Conservation (phyloP, 2,888 invertebrate genomes). For the Euplexia lucipara region DNA sequence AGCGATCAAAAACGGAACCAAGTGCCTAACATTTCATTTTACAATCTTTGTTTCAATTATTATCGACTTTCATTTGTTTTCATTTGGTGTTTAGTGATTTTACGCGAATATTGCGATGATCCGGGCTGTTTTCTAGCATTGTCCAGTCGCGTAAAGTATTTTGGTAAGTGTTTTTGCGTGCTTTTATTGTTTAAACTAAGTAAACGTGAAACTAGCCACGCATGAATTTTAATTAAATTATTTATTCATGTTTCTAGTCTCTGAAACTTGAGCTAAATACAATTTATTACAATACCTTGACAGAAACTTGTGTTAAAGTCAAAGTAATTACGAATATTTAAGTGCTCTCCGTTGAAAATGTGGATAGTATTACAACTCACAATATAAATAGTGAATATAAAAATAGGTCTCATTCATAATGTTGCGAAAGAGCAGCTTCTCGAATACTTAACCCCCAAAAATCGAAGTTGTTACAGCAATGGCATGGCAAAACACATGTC, state of each 20-base stretch:
- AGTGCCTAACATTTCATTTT: constrained; percentile 77
- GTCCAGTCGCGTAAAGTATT: constrained; percentile 82
- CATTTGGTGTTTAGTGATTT: constrained; percentile 78
- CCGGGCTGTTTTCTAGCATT: constrained; percentile 90
- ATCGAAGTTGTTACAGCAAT: constrained; percentile 6
- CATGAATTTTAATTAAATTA: constrained; percentile 27
- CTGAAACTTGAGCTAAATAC: neutral
- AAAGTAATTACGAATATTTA: neutral
- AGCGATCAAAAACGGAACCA: constrained; percentile 74
- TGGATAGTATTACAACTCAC: neutral
- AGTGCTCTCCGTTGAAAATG: constrained; percentile 4
- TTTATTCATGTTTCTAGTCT: constrained; percentile 1
- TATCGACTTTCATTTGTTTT: constrained; percentile 72
- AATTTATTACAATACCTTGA: neutral
- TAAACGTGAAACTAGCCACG: constrained; percentile 29
- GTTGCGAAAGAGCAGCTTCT: neutral
- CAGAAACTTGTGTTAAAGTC: constrained; percentile 11
- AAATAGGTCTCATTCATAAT: constrained; percentile 26
- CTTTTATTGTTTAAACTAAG: neutral
- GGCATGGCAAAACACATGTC: constrained; percentile 42
- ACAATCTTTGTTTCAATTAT: constrained; percentile 67
- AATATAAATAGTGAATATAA: neutral
- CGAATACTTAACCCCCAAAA: constrained; percentile 44
- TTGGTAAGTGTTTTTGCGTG: constrained; percentile 80
- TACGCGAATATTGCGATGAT: constrained; percentile 84